Evolutionary conservation across 30 jellyfish, hydroid and myxozoan genomes (phyloP).

Genomic region (Catostylus mosaicus): DNA sequence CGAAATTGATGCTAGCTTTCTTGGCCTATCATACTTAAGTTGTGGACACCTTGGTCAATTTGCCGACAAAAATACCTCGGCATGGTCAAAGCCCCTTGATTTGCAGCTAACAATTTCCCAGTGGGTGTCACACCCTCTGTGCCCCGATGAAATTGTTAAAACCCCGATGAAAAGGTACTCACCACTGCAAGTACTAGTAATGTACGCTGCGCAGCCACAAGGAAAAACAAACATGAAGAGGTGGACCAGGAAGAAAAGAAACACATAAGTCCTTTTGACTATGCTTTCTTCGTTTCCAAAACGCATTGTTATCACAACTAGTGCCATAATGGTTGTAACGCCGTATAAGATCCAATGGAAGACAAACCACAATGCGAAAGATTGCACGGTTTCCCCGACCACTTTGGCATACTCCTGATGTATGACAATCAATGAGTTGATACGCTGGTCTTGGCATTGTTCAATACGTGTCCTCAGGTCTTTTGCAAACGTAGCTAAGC

Average conservation of each 20-base stretch:
- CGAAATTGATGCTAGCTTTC: no score
- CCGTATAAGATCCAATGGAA: conserved; percentile 80
- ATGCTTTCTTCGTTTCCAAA: conserved; percentile 52
- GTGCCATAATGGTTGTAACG: conserved; percentile 69
- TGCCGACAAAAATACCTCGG: no score
- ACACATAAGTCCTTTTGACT: conserved; percentile 62
- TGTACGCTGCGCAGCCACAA: conserved; percentile 84
- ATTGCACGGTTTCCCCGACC: conserved; percentile 67
- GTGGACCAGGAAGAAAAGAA: conserved; percentile 53
- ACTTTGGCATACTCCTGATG: conserved; percentile 72
- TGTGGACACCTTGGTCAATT: no score
- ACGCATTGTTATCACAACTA: conserved; percentile 60
- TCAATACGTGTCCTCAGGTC: conserved; percentile 65
- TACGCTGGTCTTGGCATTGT: conserved; percentile 14
- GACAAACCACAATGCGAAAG: conserved; percentile 78
- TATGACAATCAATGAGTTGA: conserved; percentile 53
- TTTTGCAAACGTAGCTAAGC: conserved; percentile 68
- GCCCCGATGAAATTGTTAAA: no score
- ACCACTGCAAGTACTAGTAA: conserved; percentile 80
- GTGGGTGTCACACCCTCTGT: no score
- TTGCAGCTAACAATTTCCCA: no score
- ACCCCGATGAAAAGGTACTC: conserved; percentile 31
- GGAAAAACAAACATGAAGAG: conserved; percentile 76
- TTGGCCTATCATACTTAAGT: no score
- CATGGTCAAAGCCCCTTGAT: no score